phyloP scores from a whole-genome alignment of 2,888 invertebrate species.

The Chromoteleia sp. region DNA sequence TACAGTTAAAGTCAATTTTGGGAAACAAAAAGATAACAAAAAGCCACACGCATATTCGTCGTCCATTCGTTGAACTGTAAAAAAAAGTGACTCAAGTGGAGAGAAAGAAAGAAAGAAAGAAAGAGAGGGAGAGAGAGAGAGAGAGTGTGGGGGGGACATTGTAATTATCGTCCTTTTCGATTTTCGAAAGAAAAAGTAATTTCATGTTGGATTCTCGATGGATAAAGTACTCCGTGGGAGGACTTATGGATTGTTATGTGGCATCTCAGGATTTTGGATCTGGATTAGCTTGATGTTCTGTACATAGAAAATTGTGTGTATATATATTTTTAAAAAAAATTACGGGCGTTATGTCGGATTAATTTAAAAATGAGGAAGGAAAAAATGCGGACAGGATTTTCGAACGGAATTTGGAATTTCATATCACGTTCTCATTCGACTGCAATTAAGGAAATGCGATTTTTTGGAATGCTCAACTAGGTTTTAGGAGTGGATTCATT shows the following conservation, averaged over 20 bases:
- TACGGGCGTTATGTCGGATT: slow-evolving; percentile 44
- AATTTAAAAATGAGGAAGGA: slow-evolving; percentile 45
- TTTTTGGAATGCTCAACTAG: slow-evolving; percentile 65
- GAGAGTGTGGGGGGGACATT: slow-evolving; percentile 61
- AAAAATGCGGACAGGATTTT: slow-evolving; percentile 55
- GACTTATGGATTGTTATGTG: slow-evolving; percentile 63
- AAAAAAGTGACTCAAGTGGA: slow-evolving; percentile 67
- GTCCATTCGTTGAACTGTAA: slow-evolving; percentile 72
- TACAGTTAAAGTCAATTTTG: slow-evolving; percentile 39
- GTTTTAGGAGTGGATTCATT: slow-evolving; percentile 67
- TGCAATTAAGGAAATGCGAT: slow-evolving; percentile 55
- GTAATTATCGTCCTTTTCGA: slow-evolving; percentile 64
- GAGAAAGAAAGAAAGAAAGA: slow-evolving; percentile 45
- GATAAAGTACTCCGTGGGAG: slow-evolving; percentile 69
- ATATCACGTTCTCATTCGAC: slow-evolving; percentile 54
- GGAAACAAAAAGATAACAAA: slow-evolving; percentile 29
- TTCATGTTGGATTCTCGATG: slow-evolving; percentile 67
- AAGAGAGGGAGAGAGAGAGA: slow-evolving; percentile 56
- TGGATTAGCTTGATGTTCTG: slow-evolving; percentile 67
- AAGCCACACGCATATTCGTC: slow-evolving; percentile 70
- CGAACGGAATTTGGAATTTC: slow-evolving; percentile 64
- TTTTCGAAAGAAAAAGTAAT: slow-evolving; percentile 52
- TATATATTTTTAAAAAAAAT: slow-evolving; percentile 26
- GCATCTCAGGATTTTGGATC: slow-evolving; percentile 67
- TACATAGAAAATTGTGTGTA: slow-evolving; percentile 53